phyloP scores from a whole-genome alignment of 2,113 vertebrate species.

The Cebus imitator region DNA sequence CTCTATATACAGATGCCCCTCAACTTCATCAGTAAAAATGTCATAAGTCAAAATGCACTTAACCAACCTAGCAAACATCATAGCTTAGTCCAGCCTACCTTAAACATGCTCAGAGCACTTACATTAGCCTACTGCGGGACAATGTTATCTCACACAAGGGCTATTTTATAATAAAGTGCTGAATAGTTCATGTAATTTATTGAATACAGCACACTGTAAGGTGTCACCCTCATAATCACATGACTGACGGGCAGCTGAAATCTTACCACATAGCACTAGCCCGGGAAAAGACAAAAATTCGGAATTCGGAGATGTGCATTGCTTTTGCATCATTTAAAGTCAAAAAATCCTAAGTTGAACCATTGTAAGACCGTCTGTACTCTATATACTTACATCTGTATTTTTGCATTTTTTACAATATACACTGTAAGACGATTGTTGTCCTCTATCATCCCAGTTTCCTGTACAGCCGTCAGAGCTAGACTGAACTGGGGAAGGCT shows the following conservation, averaged over 20 bases:
- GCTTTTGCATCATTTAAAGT: background rate
- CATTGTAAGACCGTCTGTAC: background rate
- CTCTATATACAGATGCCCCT: background rate
- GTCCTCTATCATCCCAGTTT: background rate
- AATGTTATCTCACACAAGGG: background rate
- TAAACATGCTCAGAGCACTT: background rate
- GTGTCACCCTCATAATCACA: background rate
- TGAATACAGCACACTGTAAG: background rate
- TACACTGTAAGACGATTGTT: background rate
- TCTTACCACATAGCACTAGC: background rate
- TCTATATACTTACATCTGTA: background rate
- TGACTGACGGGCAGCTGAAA: background rate
- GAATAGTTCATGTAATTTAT: background rate
- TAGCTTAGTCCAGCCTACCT: background rate
- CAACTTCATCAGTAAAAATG: background rate
- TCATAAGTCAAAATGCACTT: background rate
- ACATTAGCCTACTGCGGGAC: background rate
- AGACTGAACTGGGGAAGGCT: background rate
- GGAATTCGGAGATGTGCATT: background rate
- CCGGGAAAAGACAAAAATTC: background rate
- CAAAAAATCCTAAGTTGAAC: background rate
- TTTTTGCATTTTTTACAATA: background rate
- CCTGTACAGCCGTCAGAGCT: background rate
- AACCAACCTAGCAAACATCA: background rate
- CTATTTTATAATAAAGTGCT: background rate